Evolutionary conservation across 92 coral and sea anemone genomes (phyloP).

Genomic region (Desmophyllum pertusum): DNA sequence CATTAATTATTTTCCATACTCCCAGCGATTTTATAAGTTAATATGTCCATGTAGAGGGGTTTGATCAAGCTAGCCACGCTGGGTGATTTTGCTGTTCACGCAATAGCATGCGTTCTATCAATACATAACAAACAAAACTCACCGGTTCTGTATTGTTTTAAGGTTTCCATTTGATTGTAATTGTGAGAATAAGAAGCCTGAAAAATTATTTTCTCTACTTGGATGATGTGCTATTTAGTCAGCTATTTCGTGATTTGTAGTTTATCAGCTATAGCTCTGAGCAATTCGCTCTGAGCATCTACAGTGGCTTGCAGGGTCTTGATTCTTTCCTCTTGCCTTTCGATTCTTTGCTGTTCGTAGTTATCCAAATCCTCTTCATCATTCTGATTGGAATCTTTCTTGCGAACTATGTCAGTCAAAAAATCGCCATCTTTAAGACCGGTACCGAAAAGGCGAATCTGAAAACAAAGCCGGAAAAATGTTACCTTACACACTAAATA

Average conservation of each 20-base stretch:
- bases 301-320: slow-evolving; percentile 64
- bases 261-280: slow-evolving; percentile 67
- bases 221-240: background rate
- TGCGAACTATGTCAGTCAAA: slow-evolving; percentile 19
- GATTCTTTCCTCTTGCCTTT: slow-evolving; percentile 60
- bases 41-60: too few relatives aligned
- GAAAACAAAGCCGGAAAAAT: background rate
- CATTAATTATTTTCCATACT: too few relatives aligned
- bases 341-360: slow-evolving; percentile 30
- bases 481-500: background rate
- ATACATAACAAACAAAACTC: too few relatives aligned
- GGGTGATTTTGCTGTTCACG: too few relatives aligned
- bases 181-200: too few relatives aligned
- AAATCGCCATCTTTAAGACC: slow-evolving; percentile 37
- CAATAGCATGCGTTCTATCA: too few relatives aligned
- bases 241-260: slow-evolving; percentile 36
- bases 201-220: too few relatives aligned
- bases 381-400: background rate
- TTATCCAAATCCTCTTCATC: slow-evolving; percentile 37
- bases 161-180: too few relatives aligned
- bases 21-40: too few relatives aligned
- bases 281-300: slow-evolving; percentile 66
- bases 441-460: slow-evolving; percentile 32
- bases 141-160: too few relatives aligned
- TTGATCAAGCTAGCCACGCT: too few relatives aligned